Conservation (phyloP, 2,888 invertebrate genomes). For the Theretra japonica region DNA sequence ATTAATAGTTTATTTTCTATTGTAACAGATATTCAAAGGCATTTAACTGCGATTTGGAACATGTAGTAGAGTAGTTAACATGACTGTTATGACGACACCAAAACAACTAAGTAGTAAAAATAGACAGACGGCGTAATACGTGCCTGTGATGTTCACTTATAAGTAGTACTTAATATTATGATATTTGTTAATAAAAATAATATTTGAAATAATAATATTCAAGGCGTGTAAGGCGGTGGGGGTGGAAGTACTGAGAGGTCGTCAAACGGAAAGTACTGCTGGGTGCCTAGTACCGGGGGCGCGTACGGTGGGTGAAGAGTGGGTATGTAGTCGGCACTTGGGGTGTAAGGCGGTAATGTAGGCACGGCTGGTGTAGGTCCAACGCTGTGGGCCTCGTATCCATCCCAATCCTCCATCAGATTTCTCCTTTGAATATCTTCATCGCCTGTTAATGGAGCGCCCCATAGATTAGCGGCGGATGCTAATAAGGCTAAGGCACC, state of each 20-base stretch:
- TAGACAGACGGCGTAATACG: not conserved
- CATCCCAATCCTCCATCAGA: constrained; percentile 86
- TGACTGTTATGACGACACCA: not conserved
- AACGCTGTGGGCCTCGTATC: constrained; percentile 85
- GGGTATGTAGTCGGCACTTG: constrained; percentile 71
- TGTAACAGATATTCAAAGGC: not conserved
- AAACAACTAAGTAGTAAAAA: constrained; percentile 4
- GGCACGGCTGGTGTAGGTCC: constrained; percentile 84
- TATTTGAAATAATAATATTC: constrained; percentile 46
- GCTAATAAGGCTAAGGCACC: constrained; percentile 88
- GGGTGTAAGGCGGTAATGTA: constrained; percentile 85
- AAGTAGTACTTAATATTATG: constrained; percentile 29
- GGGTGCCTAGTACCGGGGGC: constrained; percentile 70
- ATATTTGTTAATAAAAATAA: constrained; percentile 42
- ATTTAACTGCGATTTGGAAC: not conserved
- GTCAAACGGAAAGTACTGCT: constrained; percentile 79
- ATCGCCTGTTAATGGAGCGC: constrained; percentile 78
- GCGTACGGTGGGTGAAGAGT: constrained; percentile 65
- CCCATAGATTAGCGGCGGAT: constrained; percentile 88
- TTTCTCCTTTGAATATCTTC: constrained; percentile 82
- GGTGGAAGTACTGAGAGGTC: constrained; percentile 79
- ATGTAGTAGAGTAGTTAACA: not conserved
- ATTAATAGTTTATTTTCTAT: no score
- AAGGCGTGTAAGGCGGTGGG: constrained; percentile 84
- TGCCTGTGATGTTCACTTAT: constrained; percentile 29